phyloP scores from a whole-genome alignment of 2,113 vertebrate species.

The Indicator maculatus region DNA sequence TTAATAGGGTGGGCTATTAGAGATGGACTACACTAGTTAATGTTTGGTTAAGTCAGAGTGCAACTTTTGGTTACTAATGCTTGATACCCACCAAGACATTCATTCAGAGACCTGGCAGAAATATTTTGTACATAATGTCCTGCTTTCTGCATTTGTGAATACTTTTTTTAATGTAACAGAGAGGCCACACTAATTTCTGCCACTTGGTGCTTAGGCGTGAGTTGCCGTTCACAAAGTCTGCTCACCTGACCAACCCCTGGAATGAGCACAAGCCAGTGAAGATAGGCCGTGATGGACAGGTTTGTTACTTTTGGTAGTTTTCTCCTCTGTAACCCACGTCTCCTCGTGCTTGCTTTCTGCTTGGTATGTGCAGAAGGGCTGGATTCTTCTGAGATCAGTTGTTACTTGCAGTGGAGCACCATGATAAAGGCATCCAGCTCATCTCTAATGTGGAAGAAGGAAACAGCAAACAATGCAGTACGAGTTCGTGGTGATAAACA shows the following conservation, averaged over 20 bases:
- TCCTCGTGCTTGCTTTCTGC: background rate
- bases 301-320: conserved; percentile 66
- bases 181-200: conserved; percentile 27
- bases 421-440: background rate
- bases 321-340: background rate
- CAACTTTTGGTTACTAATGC: background rate
- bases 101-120: background rate
- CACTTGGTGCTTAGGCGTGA: conserved; percentile 85
- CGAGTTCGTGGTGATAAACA: background rate
- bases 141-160: background rate
- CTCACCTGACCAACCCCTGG: conserved; percentile 96
- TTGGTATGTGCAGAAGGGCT: background rate
- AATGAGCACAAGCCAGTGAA: conserved; percentile 98
- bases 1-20: background rate
- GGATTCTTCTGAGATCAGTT: background rate
- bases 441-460: background rate
- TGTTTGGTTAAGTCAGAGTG: background rate
- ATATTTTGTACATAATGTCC: background rate
- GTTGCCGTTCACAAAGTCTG: conserved; percentile 94
- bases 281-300: conserved; percentile 98
- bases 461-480: background rate
- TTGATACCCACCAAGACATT: background rate
- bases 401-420: background rate
- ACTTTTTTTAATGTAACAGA: background rate
- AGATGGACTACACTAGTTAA: background rate